These are phyloP conservation scores for Caenorhabditis tropicalis DNA, from an alignment of 1,140 invertebrate species.

Conservation along the genomic window DNA sequence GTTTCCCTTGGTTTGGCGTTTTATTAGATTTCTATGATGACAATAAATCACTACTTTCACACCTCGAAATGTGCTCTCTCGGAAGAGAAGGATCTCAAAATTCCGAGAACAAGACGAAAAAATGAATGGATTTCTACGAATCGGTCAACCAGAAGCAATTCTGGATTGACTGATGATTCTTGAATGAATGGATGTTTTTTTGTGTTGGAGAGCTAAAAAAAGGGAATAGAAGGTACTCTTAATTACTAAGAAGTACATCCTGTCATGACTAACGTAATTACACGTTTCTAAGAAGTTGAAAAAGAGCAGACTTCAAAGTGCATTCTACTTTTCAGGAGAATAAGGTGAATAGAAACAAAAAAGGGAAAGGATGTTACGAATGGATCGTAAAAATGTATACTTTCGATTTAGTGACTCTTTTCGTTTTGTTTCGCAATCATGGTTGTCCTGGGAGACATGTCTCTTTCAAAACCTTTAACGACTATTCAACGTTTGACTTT, in stretches of 20 bases:
- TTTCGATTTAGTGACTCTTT: background rate
- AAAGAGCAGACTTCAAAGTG: background rate
- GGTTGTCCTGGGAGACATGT: background rate
- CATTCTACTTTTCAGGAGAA: background rate
- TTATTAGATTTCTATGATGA: background rate
- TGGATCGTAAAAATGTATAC: background rate
- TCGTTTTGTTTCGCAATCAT: constrained; percentile 9
- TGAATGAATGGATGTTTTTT: background rate
- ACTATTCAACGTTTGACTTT: background rate
- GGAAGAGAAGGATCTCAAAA: background rate
- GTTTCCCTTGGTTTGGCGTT: constrained; percentile 14
- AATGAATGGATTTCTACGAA: constrained; percentile 24
- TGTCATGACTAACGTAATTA: background rate
- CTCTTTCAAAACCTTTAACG: background rate
- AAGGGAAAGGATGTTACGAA: background rate
- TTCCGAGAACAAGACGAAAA: background rate
- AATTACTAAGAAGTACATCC: background rate
- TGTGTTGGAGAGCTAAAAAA: background rate
- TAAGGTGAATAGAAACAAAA: background rate
- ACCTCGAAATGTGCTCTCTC: background rate
- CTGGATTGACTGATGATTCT: background rate
- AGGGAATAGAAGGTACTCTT: background rate
- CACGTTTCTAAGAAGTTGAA: background rate
- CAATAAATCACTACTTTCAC: constrained; percentile 32
- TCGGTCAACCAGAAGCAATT: background rate